phyloP scores from a whole-genome alignment of 2,888 invertebrate genomes.

The Microctonus brassicae region DNA sequence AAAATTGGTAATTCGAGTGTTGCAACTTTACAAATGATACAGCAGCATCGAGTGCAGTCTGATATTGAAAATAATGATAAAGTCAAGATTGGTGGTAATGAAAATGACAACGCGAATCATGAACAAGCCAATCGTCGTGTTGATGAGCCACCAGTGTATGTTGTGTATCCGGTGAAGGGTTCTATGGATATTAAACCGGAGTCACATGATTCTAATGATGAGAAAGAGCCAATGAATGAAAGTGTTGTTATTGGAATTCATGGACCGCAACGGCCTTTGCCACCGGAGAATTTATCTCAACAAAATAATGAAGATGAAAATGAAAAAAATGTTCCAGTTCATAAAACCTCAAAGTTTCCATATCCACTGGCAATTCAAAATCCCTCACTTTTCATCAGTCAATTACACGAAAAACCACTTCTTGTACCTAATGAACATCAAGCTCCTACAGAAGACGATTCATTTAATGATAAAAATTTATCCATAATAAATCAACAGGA shows the following conservation, averaged over 20 bases:
- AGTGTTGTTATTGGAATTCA: conserved; percentile 73
- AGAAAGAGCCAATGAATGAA: conserved; percentile 66
- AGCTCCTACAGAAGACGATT: conserved; percentile 40
- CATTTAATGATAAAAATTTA: conserved; percentile 42
- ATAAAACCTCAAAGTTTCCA: conserved; percentile 73
- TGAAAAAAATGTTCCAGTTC: conserved; percentile 51
- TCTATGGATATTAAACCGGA: conserved; percentile 69
- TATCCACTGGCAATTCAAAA: conserved; percentile 77
- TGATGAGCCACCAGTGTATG: conserved; percentile 69
- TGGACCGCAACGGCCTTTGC: conserved; percentile 71
- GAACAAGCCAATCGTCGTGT: conserved; percentile 19
- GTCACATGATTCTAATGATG: conserved; percentile 62
- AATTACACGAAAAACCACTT: conserved; percentile 66
- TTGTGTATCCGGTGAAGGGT: conserved; percentile 75
- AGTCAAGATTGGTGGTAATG: conserved; percentile 36
- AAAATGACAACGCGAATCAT: conserved; percentile 33
- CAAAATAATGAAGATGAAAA: conserved; percentile 54
- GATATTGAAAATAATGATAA: conserved; percentile 41
- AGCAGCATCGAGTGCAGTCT: conserved; percentile 66
- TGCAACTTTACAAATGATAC: conserved; percentile 80
- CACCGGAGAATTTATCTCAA: conserved; percentile 63
- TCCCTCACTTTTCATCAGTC: conserved; percentile 64
- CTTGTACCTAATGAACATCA: conserved; percentile 65
- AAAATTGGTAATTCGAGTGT: conserved; percentile 68
- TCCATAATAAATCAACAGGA: conserved; percentile 38